Percentiles rank a stretch among this genome's conserved stretches.
Evolutionary conservation across 2,113 vertebrate genomes (phyloP).

Genomic region (Pterocles burchelli): DNA sequence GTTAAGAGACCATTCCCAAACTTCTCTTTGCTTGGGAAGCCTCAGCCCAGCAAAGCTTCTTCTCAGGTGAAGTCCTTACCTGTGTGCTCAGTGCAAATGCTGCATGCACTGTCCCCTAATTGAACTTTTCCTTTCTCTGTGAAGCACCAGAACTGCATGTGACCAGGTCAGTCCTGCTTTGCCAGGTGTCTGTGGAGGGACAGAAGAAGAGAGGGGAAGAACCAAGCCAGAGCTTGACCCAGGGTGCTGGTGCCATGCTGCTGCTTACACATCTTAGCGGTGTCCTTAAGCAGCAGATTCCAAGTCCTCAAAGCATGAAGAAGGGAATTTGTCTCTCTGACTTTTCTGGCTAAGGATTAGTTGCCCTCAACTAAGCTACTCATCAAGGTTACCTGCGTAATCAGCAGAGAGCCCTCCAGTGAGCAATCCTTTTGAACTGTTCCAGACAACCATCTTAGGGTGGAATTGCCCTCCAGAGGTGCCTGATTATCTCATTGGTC

Average conservation of each 20-base stretch:
- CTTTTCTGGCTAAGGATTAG: neutral
- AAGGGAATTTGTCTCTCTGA: neutral
- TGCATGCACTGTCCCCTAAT: neutral
- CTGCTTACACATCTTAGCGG: neutral
- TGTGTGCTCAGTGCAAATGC: no score
- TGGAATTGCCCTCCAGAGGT: neutral
- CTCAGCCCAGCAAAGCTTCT: neutral
- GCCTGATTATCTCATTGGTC: neutral
- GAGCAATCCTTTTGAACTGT: neutral
- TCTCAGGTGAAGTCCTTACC: neutral
- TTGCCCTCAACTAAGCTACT: neutral
- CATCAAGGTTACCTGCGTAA: neutral
- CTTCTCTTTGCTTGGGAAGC: neutral
- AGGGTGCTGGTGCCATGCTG: accelerated
- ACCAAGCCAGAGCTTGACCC: neutral
- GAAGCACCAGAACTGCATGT: neutral
- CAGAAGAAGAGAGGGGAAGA: neutral
- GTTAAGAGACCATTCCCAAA: neutral
- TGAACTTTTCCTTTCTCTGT: neutral
- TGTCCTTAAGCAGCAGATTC: neutral
- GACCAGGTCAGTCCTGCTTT: neutral
- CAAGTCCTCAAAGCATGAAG: neutral
- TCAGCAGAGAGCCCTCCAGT: neutral
- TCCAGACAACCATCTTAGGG: neutral
- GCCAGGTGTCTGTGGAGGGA: neutral